Base-by-base conservation (phyloP, 2,113 vertebrate genomes). In the Camelus bactrianus region DNA sequence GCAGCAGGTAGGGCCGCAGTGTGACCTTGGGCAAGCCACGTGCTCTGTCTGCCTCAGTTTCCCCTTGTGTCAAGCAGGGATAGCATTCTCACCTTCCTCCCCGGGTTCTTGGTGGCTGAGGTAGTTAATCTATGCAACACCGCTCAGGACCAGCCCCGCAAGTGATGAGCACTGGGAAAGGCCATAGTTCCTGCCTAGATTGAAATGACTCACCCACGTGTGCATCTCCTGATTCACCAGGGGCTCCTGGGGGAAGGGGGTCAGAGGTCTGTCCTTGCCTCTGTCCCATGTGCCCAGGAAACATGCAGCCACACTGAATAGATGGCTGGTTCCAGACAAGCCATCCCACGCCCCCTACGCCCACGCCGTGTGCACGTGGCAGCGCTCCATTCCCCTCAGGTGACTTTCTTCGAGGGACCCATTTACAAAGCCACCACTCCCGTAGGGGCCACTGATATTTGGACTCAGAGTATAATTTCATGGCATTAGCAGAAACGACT, bases 401-500 rank as follows among this genome's bases (percentile, higher is more conserved):
- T 10, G 79, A 67, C 48, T 62, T 54, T 50, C 64, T 89, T 48
- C 70, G 62, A 65, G 93, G 50, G 28, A 67, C 50, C 2, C 30
- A 2, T 60, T 79, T n/a, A 64, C 67, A 84, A 76, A 95, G 88
- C 95, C 76, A 28, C 60, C 62, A 62, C 42, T 94, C 48, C 84
- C 0, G 4, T 64, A 46, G 17, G 94, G 82, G 72, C 52, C 46
- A 80, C 94, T 89, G 89, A 89, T 87, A 81, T 30, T 73, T 5
- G 5, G 14, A 32, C 93, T 89, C 46, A 14, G 77, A 91, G 64
- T 70, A 70, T 89, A 96, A 95, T 96, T 96, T 94, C 48, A 4
- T 84, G 90, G 90, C 64, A 72, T 95, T 95, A 97, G 82, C 65
- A 35, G 89, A 96, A 96, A 80, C 50, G 94, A 89, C 35, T 38